phyloP scores from a whole-genome alignment of 2,888 invertebrate genomes.

The Eustalomyia histrio region DNA sequence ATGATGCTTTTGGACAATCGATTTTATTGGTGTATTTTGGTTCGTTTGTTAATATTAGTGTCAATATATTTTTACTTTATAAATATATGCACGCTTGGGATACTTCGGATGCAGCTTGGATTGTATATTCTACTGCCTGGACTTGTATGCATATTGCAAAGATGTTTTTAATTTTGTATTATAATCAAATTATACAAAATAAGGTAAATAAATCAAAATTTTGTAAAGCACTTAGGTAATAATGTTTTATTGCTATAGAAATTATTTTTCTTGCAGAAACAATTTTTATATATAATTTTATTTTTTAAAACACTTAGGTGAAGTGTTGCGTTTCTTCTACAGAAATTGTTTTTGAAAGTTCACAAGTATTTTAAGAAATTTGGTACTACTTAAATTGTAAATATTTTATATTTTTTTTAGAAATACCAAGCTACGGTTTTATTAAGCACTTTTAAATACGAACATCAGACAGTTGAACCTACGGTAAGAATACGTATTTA shows the following conservation, averaged over 20 bases:
- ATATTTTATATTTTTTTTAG: slow-evolving; percentile 58
- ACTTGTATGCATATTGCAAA: slow-evolving; percentile 66
- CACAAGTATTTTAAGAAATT: too few relatives aligned
- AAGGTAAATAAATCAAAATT: slow-evolving; percentile 59
- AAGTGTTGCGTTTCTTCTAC: too few relatives aligned
- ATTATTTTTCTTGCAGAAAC: too few relatives aligned
- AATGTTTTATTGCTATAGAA: too few relatives aligned
- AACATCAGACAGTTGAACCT: slow-evolving; percentile 62
- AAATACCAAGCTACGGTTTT: slow-evolving; percentile 63
- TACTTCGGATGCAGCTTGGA: slow-evolving; percentile 39
- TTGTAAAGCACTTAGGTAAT: too few relatives aligned
- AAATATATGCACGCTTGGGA: slow-evolving; percentile 62
- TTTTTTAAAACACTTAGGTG: too few relatives aligned
- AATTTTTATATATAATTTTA: too few relatives aligned
- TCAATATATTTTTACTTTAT: slow-evolving; percentile 69
- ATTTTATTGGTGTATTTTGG: slow-evolving; percentile 67
- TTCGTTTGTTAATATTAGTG: slow-evolving; percentile 66
- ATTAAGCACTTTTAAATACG: slow-evolving; percentile 62
- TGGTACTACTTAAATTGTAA: too few relatives aligned
- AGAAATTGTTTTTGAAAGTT: too few relatives aligned
- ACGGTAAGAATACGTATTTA: slow-evolving; percentile 59
- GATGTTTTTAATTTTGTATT: slow-evolving; percentile 68
- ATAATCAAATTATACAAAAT: slow-evolving; percentile 65
- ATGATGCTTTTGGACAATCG: slow-evolving; percentile 64
- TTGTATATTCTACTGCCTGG: slow-evolving; percentile 65